Evolutionary conservation across 1,140 invertebrate genomes (phyloP), one percentile per base, ranked within the genome.

Genomic region (Fopius arisanus): DNA sequence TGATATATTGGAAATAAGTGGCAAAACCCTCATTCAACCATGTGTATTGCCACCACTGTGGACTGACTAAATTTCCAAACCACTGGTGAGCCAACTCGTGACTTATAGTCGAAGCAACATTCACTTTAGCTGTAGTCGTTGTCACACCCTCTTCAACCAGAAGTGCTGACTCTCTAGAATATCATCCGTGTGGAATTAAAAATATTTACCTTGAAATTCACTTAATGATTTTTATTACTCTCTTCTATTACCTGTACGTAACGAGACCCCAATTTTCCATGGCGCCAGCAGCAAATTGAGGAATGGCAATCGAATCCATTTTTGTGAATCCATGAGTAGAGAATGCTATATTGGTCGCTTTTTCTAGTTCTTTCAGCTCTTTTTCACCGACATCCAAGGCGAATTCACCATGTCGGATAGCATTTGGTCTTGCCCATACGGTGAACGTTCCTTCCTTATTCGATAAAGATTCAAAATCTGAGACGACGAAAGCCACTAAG

Each of bases 241-340:
- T 19, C 19, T 1, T 3, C 6, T 7, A 59, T 41, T 26, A 43
- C 37, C 66, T 68, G 28, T 51, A 68, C 12, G 26, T 48, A n/a
- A 51, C 40, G n/a, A 68, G 28, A 10, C 92, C 92, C 92, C 94
- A 96, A 85, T 96, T 95, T 82, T 96, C 95, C 94, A 96, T 95
- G 28, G 95, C 96, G 28, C 93, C 94, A 0, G 94, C 92, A 0
- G 89, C 88, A 86, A 97, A 97, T 75, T 95, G 91, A 2, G 93
- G 93, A 63, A 95, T 90, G 10, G 92, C 90, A 37, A 94, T 88
- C 79, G 93, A 90, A 79, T 94, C 90, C 78, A 90, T 79, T 81
- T 92, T 90, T 0, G 69, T 14, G 31, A 59, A 59, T 1, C 51
- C 68, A 10, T 21, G 31, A 4, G 88, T 21, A 14, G 26, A 0